These are phyloP conservation scores for Nineta flava DNA, from an alignment of 2,888 invertebrate species.

Conservation along the genomic window DNA sequence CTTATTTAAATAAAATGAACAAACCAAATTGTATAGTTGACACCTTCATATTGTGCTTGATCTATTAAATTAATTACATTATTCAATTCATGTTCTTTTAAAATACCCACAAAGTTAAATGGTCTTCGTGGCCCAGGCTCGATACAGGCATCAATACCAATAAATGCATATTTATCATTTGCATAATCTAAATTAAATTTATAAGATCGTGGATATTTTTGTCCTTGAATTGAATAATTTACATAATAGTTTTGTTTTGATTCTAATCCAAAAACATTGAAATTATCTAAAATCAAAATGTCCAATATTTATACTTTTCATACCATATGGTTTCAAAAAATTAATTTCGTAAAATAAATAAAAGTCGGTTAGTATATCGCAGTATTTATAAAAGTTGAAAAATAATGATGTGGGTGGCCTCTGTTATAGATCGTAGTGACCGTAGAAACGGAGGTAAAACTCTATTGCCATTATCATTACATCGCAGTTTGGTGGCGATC, in stretches of 20 bases:
- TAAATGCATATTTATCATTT: conserved; percentile 55
- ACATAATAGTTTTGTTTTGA: conserved; percentile 59
- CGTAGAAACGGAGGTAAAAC: no score
- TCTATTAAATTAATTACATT: conserved; percentile 38
- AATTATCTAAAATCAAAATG: conserved; percentile 58
- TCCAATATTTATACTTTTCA: no score
- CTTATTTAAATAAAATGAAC: not conserved
- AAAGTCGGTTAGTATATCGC: no score
- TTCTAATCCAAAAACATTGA: conserved; percentile 56
- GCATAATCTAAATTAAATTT: conserved; percentile 41
- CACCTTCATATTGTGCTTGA: conserved; percentile 31
- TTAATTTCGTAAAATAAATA: no score
- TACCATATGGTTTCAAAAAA: no score
- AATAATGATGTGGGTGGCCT: no score
- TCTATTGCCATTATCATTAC: no score
- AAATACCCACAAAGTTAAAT: conserved; percentile 76
- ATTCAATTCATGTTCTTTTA: conserved; percentile 40
- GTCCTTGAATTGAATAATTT: conserved; percentile 67
- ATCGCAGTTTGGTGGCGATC: no score
- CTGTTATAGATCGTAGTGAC: no score
- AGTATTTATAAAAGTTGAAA: no score
- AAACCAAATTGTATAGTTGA: conserved; percentile 47
- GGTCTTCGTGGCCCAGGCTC: conserved; percentile 75
- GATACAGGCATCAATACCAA: conserved; percentile 75
- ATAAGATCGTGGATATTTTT: conserved; percentile 53